Conservation (phyloP, 2,888 invertebrate species). For the Epistrophella euchroma region DNA sequence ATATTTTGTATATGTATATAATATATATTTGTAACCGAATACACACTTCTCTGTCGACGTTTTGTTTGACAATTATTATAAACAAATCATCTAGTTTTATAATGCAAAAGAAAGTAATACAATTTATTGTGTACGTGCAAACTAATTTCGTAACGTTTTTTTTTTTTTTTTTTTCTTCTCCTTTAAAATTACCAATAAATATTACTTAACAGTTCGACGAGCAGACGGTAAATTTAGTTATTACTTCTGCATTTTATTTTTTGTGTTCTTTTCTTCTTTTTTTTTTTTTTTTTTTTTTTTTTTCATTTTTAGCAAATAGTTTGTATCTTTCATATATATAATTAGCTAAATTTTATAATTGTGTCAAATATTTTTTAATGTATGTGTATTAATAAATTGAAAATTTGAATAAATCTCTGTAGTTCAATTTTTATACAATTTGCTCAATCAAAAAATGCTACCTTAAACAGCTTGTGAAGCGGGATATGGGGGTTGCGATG, state of each 20-base stretch:
- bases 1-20: conserved; percentile 56
- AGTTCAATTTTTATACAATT: conserved; percentile 73
- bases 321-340: conserved; percentile 69
- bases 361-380: conserved; percentile 73
- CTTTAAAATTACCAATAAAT: conserved; percentile 71
- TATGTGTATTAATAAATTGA: conserved; percentile 67
- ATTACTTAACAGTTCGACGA: conserved; percentile 62
- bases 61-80: conserved; percentile 60
- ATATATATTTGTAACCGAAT: conserved; percentile 76
- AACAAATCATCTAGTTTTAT: conserved; percentile 68
- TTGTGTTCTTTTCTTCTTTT: conserved; percentile 63
- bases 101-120: conserved; percentile 75
- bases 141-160: conserved; percentile 68
- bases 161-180: conserved; percentile 45
- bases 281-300: conserved; percentile 75
- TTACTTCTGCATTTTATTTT: conserved; percentile 77
- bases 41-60: conserved; percentile 75
- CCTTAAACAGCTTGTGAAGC: conserved; percentile 83
- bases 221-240: conserved; percentile 74
- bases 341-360: conserved; percentile 77
- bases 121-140: conserved; percentile 73
- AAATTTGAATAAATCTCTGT: conserved; percentile 73
- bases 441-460: conserved; percentile 75
- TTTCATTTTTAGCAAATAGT: conserved; percentile 76
- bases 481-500: conserved; percentile 83